phyloP scores from a whole-genome alignment of 2,888 invertebrate species.

The Tenodera sinensis region DNA sequence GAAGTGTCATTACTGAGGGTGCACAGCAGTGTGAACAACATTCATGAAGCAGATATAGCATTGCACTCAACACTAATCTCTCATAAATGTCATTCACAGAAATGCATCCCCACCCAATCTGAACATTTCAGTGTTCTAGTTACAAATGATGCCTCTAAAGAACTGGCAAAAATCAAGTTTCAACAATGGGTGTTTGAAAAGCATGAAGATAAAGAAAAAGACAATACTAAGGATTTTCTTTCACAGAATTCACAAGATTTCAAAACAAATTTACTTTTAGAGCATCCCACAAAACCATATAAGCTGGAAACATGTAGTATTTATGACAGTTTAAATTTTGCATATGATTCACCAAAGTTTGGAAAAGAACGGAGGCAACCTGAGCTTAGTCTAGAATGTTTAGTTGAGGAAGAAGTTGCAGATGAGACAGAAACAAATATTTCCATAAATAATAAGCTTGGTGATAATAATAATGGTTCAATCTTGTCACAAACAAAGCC shows the following conservation, averaged over 20 bases:
- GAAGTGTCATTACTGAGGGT: not conserved
- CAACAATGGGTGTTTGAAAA: constrained; percentile 36
- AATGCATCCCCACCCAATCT: not conserved
- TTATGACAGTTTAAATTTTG: not conserved
- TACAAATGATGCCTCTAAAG: constrained; percentile 21
- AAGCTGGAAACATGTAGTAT: not conserved
- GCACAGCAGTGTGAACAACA: not conserved
- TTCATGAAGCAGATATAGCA: not conserved
- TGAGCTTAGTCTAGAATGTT: not conserved
- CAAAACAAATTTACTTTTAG: not conserved
- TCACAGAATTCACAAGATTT: not conserved
- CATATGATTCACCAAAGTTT: not conserved
- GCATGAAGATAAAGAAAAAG: not conserved
- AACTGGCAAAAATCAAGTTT: constrained; percentile 38
- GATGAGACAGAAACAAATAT: not conserved
- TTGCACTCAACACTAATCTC: not conserved
- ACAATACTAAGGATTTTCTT: not conserved
- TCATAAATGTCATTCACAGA: not conserved
- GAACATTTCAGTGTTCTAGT: not conserved
- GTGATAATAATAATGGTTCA: not conserved
- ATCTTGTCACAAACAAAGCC: not conserved
- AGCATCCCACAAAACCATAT: not conserved
- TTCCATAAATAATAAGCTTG: not conserved
- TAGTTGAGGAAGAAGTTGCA: not conserved
- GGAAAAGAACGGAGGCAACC: not conserved